Evolutionary conservation across 2,113 vertebrate species (phyloP).

Genomic region (Mormyrus lacerda): DNA sequence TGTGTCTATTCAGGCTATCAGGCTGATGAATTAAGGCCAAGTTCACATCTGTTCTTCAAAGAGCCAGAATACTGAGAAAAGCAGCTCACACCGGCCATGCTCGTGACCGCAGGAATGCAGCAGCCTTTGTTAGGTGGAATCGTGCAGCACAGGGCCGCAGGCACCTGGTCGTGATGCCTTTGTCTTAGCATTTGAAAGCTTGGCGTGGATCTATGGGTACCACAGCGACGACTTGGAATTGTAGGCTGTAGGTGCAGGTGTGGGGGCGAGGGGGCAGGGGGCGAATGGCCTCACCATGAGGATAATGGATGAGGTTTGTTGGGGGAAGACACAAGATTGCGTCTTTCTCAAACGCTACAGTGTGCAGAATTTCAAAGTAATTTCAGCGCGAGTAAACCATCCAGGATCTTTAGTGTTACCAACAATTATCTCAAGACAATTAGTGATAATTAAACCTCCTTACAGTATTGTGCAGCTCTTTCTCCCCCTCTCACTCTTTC

Average conservation of each 20-base stretch:
- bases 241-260: background rate
- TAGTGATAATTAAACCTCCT: constrained; percentile 39
- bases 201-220: no score
- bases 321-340: background rate
- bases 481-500: background rate
- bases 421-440: constrained; percentile 41
- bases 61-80: background rate
- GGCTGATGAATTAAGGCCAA: background rate
- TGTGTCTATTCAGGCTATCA: background rate
- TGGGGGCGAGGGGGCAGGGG: background rate
- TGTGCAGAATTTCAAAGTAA: constrained; percentile 29
- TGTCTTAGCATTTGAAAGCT: background rate
- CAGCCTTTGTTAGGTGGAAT: background rate
- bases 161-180: background rate
- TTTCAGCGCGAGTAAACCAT: constrained; percentile 46
- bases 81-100: no score
- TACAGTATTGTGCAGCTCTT: constrained; percentile 37
- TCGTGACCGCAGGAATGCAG: background rate
- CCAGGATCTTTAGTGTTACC: constrained; percentile 48
- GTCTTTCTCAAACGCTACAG: constrained; percentile 6
- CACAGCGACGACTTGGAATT: background rate
- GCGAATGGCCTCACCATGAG: background rate
- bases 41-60: background rate
- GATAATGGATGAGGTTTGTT: background rate
- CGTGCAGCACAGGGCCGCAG: background rate